phyloP scores from a whole-genome alignment of 2,888 invertebrate genomes.

The Mythimna vitellina region DNA sequence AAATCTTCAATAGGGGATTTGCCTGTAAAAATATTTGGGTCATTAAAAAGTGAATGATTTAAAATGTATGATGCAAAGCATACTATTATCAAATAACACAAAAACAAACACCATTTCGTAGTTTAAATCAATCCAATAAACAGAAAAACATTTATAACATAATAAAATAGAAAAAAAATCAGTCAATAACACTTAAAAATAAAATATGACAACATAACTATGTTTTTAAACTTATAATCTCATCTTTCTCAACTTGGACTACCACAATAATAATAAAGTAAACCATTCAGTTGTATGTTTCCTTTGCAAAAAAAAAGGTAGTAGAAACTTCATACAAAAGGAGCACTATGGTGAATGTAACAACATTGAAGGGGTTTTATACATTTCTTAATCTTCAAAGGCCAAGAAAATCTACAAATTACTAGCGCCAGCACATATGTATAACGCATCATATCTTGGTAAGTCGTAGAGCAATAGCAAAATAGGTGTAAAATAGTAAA shows the following conservation, averaged over 20 bases:
- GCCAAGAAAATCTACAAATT: neutral
- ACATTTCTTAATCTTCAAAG: neutral
- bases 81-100: neutral
- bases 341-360: conserved; percentile 48
- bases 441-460: neutral
- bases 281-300: neutral
- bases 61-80: neutral
- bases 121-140: conserved; percentile 7
- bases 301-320: conserved; percentile 32
- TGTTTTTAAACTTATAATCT: neutral
- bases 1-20: conserved; percentile 82
- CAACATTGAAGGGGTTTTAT: conserved; percentile 28
- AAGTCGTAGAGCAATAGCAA: conserved; percentile 2
- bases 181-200: conserved; percentile 2
- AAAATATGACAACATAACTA: neutral
- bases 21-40: conserved; percentile 67
- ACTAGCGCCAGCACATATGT: neutral
- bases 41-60: neutral
- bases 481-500: conserved; percentile 60
- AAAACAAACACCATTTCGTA: conserved; percentile 1
- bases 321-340: conserved; percentile 15
- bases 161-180: neutral
- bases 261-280: conserved; percentile 13
- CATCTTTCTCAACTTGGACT: neutral
- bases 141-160: neutral